Evolutionary conservation across 2,113 vertebrate species (phyloP), one percentile per base, ranked within the genome.

Genomic region (Mobula hypostoma): DNA sequence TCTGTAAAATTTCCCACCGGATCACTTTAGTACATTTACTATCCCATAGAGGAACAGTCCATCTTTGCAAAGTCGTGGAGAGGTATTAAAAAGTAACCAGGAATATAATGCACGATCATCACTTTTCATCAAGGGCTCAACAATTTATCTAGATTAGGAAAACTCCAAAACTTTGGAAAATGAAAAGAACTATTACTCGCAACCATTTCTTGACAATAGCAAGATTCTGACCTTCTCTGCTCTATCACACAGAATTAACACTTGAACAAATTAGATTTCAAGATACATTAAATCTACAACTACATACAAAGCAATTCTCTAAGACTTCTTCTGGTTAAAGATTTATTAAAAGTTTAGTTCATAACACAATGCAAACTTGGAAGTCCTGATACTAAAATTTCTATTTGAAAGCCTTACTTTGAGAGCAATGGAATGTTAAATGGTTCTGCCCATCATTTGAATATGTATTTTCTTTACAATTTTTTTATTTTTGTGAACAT

Each of bases 101-200:
- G 90, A 91, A 36, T 24, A 19, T 9, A 40, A 92, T 72, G 90
- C 40, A 2, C 21, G 72, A 19, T 48, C 90, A 70, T 92, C 68
- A 48, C 66, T 92, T 72, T 19, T 72, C 90, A 68, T 48, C 9
- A 40, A 32, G 40, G 66, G 32, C 15, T 48, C n/a, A 40, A 48
- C 66, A 92, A 72, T 36, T 72, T 92, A 72, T 72, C 66, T 70
- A 11, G 32, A 92, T 92, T 92, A 29, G 68, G n/a, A 72, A 92
- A 27, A 72, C 66, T 92, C 90, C 90, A 40, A 72, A 24, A 72
- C 90, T 92, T 92, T 68, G 90, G 90, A 66, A 92, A 92, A 92
- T 92, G 36, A 92, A 92, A 92, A 19, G 66, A 66, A 40, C 2
- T 70, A n/a, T 92, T 70, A 92, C 36, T 92, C 66, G 40, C 5